These are phyloP conservation scores for Temnothorax longispinosus DNA, from an alignment of 1,140 invertebrate species.

Conservation along the genomic window DNA sequence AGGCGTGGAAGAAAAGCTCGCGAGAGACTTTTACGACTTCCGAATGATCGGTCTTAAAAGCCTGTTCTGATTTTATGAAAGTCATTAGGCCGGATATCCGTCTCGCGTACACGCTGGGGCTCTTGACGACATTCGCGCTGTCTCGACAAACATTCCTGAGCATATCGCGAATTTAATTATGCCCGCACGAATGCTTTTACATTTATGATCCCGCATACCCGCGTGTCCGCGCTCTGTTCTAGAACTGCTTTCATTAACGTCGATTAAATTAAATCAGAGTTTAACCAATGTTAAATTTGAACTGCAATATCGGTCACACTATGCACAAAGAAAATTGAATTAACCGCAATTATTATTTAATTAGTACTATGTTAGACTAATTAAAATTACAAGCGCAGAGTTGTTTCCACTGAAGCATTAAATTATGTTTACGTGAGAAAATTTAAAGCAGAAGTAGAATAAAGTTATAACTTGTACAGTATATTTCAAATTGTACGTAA, in stretches of 20 bases:
- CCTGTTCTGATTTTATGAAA: slow-evolving; percentile 47
- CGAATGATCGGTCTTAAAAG: slow-evolving; percentile 43
- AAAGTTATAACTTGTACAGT: not conserved
- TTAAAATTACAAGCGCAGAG: slow-evolving; percentile 10
- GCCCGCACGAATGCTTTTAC: not conserved
- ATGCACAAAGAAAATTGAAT: slow-evolving; percentile 2
- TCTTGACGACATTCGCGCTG: not conserved
- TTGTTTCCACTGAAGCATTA: not conserved
- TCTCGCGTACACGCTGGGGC: not conserved
- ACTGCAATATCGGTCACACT: not conserved
- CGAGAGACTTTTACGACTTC: slow-evolving; percentile 55
- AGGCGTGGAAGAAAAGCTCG: slow-evolving; percentile 3
- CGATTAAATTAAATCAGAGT: slow-evolving; percentile 16
- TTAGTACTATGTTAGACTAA: not conserved
- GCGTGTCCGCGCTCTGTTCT: not conserved
- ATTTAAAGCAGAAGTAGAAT: not conserved
- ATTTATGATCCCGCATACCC: slow-evolving; percentile 8
- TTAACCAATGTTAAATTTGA: slow-evolving; percentile 14
- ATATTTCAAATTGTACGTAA: not conserved
- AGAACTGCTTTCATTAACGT: slow-evolving; percentile 3
- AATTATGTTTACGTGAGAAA: not conserved
- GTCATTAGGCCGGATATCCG: slow-evolving; percentile 25
- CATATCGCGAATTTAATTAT: not conserved
- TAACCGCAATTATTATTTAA: slow-evolving; percentile 10
- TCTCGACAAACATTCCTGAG: not conserved